phyloP scores from a whole-genome alignment of 53 echinoderm and acorn worm genomes.

The Stichopus horrens region DNA sequence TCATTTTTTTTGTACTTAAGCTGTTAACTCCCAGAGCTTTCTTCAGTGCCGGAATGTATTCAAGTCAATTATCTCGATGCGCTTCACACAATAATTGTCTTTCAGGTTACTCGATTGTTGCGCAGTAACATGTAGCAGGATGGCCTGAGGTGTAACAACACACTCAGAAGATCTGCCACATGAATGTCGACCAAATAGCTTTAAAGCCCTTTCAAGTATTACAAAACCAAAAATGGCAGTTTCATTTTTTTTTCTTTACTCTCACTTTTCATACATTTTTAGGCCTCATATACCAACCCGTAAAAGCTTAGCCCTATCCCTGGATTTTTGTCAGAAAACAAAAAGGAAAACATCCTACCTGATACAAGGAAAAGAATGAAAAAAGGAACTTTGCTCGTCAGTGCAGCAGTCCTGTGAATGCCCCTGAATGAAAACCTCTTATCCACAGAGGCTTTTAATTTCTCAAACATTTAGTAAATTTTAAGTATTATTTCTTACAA shows the following conservation, averaged over 20 bases:
- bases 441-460: background rate
- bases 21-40: constrained; percentile 49
- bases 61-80: constrained; percentile 54
- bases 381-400: background rate
- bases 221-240: constrained; percentile 39
- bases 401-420: constrained; percentile 1
- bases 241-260: background rate
- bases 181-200: constrained; percentile 26
- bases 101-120: constrained; percentile 19
- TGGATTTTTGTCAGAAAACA: background rate
- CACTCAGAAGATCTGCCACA: background rate
- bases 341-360: background rate
- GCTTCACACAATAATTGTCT: constrained; percentile 31
- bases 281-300: constrained; percentile 5
- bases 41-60: constrained; percentile 48
- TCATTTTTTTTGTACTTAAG: constrained; percentile 8
- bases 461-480: constrained; percentile 7
- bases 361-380: background rate
- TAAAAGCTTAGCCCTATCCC: constrained; percentile 6
- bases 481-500: constrained; percentile 1
- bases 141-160: background rate
- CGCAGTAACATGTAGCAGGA: background rate
- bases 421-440: constrained; percentile 27
- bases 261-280: background rate
- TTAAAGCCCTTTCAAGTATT: constrained; percentile 40